A percentile compares a stretch with the other conserved stretches of the same genome.
These are phyloP conservation scores for Coendou prehensilis DNA, from an alignment of 2,797 vertebrate species.

Conservation along the genomic window DNA sequence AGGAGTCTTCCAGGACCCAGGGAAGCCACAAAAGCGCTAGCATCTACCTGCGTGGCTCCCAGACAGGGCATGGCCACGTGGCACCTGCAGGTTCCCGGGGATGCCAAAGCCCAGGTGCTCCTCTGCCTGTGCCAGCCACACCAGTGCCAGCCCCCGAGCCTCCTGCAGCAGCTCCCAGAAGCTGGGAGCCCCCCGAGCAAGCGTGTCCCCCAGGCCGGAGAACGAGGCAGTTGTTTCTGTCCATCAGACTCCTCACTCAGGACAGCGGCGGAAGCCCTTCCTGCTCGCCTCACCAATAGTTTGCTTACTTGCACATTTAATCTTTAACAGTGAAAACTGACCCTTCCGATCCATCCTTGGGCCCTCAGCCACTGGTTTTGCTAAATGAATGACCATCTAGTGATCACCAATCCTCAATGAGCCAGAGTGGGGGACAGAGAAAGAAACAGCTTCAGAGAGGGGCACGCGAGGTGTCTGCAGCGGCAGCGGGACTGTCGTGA, in stretches of 20 bases:
- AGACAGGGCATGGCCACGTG: too few relatives aligned
- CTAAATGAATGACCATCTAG: not conserved
- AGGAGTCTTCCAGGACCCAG: not conserved
- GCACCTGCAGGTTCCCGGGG: not conserved
- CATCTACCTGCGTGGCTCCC: not conserved
- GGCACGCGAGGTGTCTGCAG: rapidly evolving
- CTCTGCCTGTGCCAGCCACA: rapidly evolving
- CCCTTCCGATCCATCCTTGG: not conserved
- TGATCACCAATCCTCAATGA: too few relatives aligned
- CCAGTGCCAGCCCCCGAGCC: rapidly evolving
- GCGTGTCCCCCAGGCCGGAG: not conserved
- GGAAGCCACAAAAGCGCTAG: not conserved
- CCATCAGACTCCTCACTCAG: rapidly evolving
- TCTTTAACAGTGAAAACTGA: not conserved
- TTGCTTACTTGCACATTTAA: not conserved
- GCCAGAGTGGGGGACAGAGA: not conserved
- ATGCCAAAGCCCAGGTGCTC: rapidly evolving
- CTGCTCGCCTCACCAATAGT: rapidly evolving
- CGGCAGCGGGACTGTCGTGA: rapidly evolving
- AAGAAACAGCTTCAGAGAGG: not conserved
- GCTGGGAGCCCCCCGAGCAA: not conserved
- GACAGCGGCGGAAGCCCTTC: rapidly evolving
- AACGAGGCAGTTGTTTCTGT: not conserved
- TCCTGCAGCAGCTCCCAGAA: not conserved
- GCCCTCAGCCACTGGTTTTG: not conserved